These are phyloP conservation scores for Erythrocebus patas DNA, from an alignment of 2,113 vertebrate species.

Conservation along the genomic window DNA sequence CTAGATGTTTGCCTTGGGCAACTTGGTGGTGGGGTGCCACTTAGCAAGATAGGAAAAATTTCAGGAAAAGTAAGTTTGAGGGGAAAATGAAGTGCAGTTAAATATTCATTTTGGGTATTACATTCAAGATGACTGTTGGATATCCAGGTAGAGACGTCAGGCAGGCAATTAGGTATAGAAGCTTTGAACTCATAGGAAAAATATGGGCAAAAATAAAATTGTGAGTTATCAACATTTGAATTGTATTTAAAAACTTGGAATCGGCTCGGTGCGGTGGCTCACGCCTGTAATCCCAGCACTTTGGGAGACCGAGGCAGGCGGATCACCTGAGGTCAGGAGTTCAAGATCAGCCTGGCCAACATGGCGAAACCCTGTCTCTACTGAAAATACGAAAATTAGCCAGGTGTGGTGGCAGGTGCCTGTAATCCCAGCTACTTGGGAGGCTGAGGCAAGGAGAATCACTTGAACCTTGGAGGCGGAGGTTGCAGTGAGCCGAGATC, in stretches of 20 bases:
- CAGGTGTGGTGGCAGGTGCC: too few species aligned
- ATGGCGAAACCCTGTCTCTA: too few species aligned
- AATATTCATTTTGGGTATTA: not conserved
- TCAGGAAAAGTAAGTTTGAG: not conserved
- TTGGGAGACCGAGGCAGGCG: too few species aligned
- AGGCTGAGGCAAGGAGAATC: too few species aligned
- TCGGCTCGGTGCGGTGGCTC: rapidly evolving
- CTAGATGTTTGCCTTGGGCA: not conserved
- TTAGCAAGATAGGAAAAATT: not conserved
- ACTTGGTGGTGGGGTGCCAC: not conserved
- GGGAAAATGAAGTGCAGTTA: not conserved
- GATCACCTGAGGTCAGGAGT: too few species aligned
- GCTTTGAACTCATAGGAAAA: not conserved
- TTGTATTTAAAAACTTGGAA: not conserved
- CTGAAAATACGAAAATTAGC: too few species aligned
- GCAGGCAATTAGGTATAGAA: not conserved
- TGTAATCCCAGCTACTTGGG: too few species aligned
- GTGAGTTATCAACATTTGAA: not conserved
- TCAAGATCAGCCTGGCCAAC: too few species aligned
- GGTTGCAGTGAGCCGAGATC: too few species aligned
- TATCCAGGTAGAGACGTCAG: not conserved
- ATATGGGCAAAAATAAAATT: not conserved
- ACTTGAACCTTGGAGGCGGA: too few species aligned
- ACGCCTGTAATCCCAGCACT: too few species aligned
- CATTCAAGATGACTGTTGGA: not conserved